A percentile compares a stretch with the other conserved stretches of the same genome.
These are phyloP conservation scores for Tenthredo distinguenda DNA, from an alignment of 2,888 invertebrate species.

Conservation along the genomic window DNA sequence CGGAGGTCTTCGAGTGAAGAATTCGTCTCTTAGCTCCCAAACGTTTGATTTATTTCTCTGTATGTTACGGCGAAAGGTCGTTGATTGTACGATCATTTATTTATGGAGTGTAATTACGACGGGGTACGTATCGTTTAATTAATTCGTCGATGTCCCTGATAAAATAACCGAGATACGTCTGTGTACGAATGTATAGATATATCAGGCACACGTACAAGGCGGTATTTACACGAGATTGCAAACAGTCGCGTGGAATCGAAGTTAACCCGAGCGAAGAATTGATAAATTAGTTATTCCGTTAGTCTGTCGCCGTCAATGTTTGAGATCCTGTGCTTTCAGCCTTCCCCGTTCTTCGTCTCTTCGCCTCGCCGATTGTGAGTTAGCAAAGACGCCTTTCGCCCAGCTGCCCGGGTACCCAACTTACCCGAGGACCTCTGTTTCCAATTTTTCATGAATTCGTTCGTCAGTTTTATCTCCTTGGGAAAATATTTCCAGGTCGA, in stretches of 20 bases:
- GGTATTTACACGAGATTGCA: constrained; percentile 73
- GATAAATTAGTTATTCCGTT: constrained; percentile 78
- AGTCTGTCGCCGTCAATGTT: constrained; percentile 61
- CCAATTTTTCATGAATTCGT: not conserved
- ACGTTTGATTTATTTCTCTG: not conserved
- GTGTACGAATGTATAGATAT: not conserved
- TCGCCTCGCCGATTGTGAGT: constrained; percentile 33
- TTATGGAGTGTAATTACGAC: not conserved
- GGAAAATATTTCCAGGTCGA: too few species aligned
- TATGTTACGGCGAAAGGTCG: not conserved
- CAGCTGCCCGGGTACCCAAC: not conserved
- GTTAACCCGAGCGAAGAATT: constrained; percentile 77
- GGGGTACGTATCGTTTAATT: constrained; percentile 1
- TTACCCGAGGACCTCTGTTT: not conserved
- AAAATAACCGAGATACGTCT: constrained; percentile 18
- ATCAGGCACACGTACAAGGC: not conserved
- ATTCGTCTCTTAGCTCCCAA: not conserved
- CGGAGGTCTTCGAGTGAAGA: not conserved
- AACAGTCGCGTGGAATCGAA: constrained; percentile 74
- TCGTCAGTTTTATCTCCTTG: too few species aligned
- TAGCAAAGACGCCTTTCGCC: constrained; percentile 46
- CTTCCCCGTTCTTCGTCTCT: constrained; percentile 26
- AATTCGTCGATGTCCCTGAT: not conserved
- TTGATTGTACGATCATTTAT: not conserved
- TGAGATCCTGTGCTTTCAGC: constrained; percentile 13